Evolutionary conservation across 2,888 invertebrate species (phyloP).

Genomic region (Neelides folsomi): DNA sequence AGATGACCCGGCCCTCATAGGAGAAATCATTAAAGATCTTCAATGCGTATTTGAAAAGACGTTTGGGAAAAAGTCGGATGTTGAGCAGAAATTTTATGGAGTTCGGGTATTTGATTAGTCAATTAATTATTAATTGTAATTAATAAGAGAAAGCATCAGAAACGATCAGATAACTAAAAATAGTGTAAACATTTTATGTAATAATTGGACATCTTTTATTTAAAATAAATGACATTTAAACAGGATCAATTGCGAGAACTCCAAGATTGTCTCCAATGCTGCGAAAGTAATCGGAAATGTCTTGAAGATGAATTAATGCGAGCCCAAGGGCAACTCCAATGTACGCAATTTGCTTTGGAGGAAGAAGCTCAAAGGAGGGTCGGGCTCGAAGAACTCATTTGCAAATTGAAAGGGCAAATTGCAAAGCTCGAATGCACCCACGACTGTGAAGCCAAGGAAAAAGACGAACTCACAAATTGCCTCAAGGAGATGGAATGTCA

Average conservation of each 20-base stretch:
- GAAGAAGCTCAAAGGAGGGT: conserved; percentile 14
- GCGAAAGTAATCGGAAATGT: conserved; percentile 9
- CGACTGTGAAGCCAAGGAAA: conserved; percentile 14
- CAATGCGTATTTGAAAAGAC: conserved; percentile 24
- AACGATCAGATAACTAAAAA: too few species aligned
- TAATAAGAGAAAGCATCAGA: too few species aligned
- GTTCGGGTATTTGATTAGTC: too few species aligned
- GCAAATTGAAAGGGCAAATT: conserved; percentile 15
- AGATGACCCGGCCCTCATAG: conserved; percentile 13
- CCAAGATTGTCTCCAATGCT: conserved; percentile 13
- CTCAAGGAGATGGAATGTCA: conserved; percentile 16
- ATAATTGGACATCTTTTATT: too few species aligned
- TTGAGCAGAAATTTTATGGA: neutral
- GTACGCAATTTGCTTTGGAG: conserved; percentile 18
- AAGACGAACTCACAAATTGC: conserved; percentile 3
- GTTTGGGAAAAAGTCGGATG: conserved; percentile 10
- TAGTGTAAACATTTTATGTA: too few species aligned
- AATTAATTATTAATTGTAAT: too few species aligned
- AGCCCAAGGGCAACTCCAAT: conserved; percentile 12
- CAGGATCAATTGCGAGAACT: conserved; percentile 11
- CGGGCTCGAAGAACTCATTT: conserved; percentile 16
- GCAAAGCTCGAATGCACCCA: conserved; percentile 13
- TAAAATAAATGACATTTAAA: conserved; percentile 5
- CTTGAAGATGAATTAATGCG: conserved; percentile 17
- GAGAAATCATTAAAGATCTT: conserved; percentile 18